Percentiles rank a stretch among this genome's conserved stretches.
These are phyloP conservation scores for Notarius quadriscutis DNA, from an alignment of 2,113 vertebrate genomes.

Conservation along the genomic window DNA sequence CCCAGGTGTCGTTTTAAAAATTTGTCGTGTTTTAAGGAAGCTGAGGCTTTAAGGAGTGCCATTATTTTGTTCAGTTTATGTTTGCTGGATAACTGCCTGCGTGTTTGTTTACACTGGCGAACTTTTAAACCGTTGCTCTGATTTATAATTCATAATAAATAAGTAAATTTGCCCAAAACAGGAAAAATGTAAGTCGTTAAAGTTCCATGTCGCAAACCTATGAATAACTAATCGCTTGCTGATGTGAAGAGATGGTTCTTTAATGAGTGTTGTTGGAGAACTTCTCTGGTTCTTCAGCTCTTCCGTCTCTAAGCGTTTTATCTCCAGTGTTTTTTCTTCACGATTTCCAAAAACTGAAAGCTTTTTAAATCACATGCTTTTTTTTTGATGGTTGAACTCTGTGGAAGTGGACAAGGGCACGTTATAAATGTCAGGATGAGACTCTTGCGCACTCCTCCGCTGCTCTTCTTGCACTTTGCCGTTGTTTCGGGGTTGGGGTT, in stretches of 20 bases:
- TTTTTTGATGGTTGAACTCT: too few relatives aligned
- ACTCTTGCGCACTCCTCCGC: not conserved
- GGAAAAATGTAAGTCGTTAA: not conserved
- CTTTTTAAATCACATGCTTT: not conserved
- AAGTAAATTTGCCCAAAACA: not conserved
- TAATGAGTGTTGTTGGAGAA: not conserved
- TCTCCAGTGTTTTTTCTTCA: not conserved
- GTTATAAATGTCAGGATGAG: not conserved
- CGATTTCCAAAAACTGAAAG: not conserved
- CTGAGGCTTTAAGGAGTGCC: not conserved
- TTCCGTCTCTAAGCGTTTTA: not conserved
- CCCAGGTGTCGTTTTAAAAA: not conserved
- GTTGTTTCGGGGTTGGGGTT: not conserved
- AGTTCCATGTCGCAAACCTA: not conserved
- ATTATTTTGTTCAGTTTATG: not conserved
- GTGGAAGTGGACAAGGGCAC: not conserved
- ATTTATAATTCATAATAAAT: not conserved
- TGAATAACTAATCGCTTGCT: not conserved
- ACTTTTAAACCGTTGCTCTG: not conserved
- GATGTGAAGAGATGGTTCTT: not conserved
- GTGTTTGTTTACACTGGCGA: not conserved
- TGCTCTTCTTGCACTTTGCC: slow-evolving; percentile 9
- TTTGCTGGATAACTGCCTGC: not conserved
- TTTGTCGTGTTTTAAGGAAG: not conserved
- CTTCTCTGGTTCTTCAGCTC: not conserved